Conservation (phyloP, 2,797 vertebrate genomes). For the Semotilus atromaculatus region DNA sequence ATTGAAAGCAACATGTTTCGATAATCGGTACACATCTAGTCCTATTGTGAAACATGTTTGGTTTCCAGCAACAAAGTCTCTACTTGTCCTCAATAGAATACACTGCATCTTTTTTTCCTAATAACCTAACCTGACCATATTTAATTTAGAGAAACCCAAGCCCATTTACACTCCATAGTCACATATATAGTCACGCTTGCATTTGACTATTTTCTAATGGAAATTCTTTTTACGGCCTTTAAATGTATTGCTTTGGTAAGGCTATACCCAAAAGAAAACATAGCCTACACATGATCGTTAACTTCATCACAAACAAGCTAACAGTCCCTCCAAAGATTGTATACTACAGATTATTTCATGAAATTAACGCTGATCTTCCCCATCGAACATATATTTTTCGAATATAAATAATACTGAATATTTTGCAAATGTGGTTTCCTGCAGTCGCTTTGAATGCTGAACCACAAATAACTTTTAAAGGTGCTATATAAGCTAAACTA, state of each 20-base stretch:
- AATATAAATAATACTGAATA: neutral
- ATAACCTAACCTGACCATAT: constrained; percentile 46
- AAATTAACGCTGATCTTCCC: constrained; percentile 3
- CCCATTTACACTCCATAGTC: constrained; percentile 45
- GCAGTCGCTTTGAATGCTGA: constrained; percentile 2
- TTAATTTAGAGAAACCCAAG: constrained; percentile 50
- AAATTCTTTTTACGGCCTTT: neutral
- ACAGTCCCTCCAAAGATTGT: neutral
- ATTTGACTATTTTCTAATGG: constrained; percentile 25
- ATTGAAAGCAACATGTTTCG: no score
- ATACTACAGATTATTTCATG: neutral
- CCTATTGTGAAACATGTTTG: neutral
- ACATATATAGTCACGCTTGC: constrained; percentile 39
- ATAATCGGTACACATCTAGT: neutral
- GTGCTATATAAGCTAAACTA: constrained; percentile 47
- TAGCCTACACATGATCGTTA: neutral
- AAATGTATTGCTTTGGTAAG: neutral
- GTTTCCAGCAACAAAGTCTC: constrained; percentile 9
- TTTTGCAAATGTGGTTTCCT: neutral
- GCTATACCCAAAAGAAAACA: neutral
- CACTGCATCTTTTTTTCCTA: constrained; percentile 23
- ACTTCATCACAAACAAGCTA: neutral
- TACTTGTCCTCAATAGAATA: constrained; percentile 12
- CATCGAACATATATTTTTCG: neutral
- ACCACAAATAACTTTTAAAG: constrained; percentile 46